Percentiles rank a stretch among this genome's conserved stretches.
phyloP scores from a whole-genome alignment of 2,113 vertebrate genomes.

The Saguinus imperator region DNA sequence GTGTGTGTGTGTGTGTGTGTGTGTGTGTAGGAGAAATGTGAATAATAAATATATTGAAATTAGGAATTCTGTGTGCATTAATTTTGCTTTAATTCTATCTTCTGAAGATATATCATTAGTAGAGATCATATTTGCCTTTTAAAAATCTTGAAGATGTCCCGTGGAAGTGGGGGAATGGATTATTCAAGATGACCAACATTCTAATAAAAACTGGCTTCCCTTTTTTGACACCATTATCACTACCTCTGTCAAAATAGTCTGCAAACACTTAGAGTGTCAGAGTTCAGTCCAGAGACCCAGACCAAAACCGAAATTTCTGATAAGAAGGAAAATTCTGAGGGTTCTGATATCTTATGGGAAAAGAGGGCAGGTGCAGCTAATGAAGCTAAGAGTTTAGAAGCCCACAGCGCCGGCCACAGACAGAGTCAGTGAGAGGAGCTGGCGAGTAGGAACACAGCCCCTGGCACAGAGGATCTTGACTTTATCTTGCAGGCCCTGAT shows the following conservation, averaged over 20 bases:
- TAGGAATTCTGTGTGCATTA: neutral
- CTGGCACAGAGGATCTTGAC: neutral
- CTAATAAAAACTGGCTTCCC: neutral
- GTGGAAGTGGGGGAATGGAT: neutral
- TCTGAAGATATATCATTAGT: neutral
- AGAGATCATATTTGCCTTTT: neutral
- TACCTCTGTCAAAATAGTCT: neutral
- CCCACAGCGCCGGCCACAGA: neutral
- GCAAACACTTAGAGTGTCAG: neutral
- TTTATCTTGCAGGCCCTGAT: neutral
- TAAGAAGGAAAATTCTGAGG: neutral
- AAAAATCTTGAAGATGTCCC: neutral
- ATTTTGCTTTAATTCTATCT: neutral
- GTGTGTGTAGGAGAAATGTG: neutral
- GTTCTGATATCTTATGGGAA: neutral
- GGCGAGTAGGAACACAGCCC: no score
- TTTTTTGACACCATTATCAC: neutral
- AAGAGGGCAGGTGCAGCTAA: neutral
- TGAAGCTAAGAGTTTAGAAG: neutral
- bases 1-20: no score
- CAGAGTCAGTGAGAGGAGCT: neutral
- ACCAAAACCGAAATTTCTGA: neutral
- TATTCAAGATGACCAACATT: neutral
- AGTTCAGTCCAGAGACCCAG: neutral
- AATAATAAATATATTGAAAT: neutral